phyloP scores from a whole-genome alignment of 2,113 vertebrate species.

The Pelecanus crispus region DNA sequence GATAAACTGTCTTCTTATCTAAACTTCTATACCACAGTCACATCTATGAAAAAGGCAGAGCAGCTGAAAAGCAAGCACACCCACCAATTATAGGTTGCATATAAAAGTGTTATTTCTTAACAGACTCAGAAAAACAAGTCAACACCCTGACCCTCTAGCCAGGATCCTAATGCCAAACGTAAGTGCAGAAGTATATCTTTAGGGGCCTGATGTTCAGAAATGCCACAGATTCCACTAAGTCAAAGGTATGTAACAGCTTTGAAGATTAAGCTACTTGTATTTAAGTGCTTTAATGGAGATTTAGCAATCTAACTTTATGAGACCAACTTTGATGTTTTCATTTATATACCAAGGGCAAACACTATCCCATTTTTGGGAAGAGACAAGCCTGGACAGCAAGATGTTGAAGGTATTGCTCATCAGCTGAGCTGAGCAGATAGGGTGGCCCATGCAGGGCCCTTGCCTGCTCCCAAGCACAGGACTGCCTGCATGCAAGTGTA shows the following conservation, averaged over 20 bases:
- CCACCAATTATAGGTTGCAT: neutral
- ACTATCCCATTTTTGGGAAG: neutral
- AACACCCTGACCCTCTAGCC: neutral
- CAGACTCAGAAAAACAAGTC: neutral
- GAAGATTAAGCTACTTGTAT: neutral
- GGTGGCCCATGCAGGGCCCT: neutral
- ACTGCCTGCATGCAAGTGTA: neutral
- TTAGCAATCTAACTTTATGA: neutral
- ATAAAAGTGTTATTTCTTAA: neutral
- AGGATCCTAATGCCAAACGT: neutral
- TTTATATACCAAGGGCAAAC: neutral
- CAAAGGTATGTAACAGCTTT: neutral
- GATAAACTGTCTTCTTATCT: neutral
- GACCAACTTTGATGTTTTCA: neutral
- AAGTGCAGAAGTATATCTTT: neutral
- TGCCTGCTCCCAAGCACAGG: rapidly evolving
- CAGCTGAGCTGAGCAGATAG: neutral
- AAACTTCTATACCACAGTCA: neutral
- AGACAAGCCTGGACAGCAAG: neutral
- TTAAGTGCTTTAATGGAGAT: neutral
- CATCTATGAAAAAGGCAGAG: neutral
- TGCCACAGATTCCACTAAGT: neutral
- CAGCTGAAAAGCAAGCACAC: neutral
- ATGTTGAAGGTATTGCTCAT: neutral
- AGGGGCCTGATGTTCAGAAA: neutral